Percentiles rank a stretch among this genome's conserved stretches.
These are phyloP conservation scores for Drosophila macrospina DNA, from an alignment of 2,888 invertebrate species.

Conservation along the genomic window DNA sequence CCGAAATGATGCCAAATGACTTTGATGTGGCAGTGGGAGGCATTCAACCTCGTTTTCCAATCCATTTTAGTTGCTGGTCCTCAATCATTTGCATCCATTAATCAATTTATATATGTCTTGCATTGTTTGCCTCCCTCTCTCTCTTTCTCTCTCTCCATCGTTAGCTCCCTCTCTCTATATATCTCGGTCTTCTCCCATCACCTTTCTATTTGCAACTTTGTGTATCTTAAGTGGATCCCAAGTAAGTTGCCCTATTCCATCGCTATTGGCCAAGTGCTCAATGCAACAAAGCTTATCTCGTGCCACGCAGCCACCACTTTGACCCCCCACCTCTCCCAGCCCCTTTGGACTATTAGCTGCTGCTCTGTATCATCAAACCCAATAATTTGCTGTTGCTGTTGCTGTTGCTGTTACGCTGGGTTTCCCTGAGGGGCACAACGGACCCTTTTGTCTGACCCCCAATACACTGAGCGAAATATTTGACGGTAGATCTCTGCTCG, in stretches of 20 bases:
- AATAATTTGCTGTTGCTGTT: conserved; percentile 35
- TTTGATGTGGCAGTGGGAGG: conserved; percentile 64
- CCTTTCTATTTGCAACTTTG: conserved; percentile 50
- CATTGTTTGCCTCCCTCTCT: conserved; percentile 26
- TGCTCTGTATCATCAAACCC: conserved; percentile 50
- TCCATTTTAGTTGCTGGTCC: conserved; percentile 66
- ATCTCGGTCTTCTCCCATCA: neutral
- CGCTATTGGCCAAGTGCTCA: conserved; percentile 54
- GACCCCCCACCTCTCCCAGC: conserved; percentile 18
- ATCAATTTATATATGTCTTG: conserved; percentile 81
- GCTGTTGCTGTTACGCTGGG: conserved; percentile 14
- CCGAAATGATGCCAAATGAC: conserved; percentile 39
- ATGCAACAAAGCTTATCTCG: conserved; percentile 67
- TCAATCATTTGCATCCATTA: conserved; percentile 85
- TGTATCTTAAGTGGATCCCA: conserved; percentile 72
- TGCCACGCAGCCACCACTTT: conserved; percentile 67
- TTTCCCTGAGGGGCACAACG: conserved; percentile 56
- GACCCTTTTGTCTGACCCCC: conserved; percentile 56
- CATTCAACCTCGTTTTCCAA: conserved; percentile 43
- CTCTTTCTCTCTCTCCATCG: too few species aligned
- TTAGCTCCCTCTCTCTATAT: neutral
- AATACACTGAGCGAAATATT: conserved; percentile 51
- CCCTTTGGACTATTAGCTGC: conserved; percentile 62
- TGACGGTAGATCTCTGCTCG: conserved; percentile 45
- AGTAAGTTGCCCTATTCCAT: conserved; percentile 60